These are phyloP conservation scores for Montipora capricornis DNA, from an alignment of 64 coral and sea anemone species.

Conservation along the genomic window DNA sequence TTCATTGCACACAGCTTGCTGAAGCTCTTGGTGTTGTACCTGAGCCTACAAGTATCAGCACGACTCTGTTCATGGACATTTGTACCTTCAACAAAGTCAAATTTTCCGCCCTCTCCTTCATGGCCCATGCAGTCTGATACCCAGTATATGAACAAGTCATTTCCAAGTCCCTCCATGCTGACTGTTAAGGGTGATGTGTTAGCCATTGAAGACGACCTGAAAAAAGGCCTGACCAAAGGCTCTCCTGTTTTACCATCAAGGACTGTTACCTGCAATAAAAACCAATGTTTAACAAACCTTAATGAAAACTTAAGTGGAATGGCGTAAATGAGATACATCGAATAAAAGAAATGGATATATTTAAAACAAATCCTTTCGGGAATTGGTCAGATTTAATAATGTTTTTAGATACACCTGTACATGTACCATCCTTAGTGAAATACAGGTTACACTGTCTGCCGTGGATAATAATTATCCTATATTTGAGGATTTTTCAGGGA, in stretches of 20 bases:
- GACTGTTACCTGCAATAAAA: conserved; percentile 74
- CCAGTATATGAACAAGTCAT: conserved; percentile 96
- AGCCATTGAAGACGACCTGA: conserved; percentile 82
- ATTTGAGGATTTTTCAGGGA: too few species aligned
- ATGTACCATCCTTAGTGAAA: too few species aligned
- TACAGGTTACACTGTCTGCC: too few species aligned
- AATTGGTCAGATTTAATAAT: too few species aligned
- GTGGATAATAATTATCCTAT: too few species aligned
- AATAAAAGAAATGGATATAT: too few species aligned
- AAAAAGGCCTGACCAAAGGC: conserved; percentile 64
- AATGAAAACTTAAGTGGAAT: background rate
- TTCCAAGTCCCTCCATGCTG: conserved; percentile 93
- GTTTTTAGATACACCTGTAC: too few species aligned
- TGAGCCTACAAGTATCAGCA: conserved; percentile 92
- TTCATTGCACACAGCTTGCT: conserved; percentile 90
- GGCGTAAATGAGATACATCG: too few species aligned
- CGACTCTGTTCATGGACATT: conserved; percentile 99
- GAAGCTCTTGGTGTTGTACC: conserved; percentile 96
- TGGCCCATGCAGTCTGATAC: conserved; percentile 91
- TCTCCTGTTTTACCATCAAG: conserved; percentile 94
- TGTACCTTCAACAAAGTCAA: conserved; percentile 98
- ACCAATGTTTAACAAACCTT: background rate
- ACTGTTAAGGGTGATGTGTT: conserved; percentile 91
- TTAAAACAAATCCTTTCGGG: too few species aligned
- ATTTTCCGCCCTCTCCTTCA: conserved; percentile 91